Conservation (phyloP, 2,797 vertebrate genomes). For the Phataginus tetradactyla region DNA sequence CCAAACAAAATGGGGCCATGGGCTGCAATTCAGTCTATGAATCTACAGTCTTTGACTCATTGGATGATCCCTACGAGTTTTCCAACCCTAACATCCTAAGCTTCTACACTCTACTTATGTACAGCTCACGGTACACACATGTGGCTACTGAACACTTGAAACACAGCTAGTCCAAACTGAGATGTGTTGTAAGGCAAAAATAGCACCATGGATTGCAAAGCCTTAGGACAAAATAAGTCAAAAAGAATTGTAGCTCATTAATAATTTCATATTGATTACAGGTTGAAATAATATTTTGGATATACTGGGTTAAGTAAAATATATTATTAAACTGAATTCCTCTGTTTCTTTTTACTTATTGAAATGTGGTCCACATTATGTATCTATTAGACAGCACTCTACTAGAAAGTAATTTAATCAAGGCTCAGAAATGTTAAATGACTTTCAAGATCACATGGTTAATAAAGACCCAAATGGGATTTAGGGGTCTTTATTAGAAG, state of each 20-base stretch:
- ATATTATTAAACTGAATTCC: conserved; percentile 46
- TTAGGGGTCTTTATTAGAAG: neutral
- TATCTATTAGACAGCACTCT: neutral
- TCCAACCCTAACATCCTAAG: neutral
- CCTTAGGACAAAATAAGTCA: neutral
- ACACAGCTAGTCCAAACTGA: neutral
- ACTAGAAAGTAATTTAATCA: conserved; percentile 36
- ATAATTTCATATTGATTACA: neutral
- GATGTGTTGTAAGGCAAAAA: neutral
- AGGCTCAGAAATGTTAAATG: neutral
- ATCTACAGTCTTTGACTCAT: neutral
- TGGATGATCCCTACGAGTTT: neutral
- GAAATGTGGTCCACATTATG: neutral
- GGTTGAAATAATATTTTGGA: conserved; percentile 13
- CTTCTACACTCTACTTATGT: neutral
- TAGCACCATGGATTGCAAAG: neutral
- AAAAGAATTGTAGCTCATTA: neutral
- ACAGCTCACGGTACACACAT: neutral
- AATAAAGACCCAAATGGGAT: neutral
- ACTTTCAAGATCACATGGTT: neutral
- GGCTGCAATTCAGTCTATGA: neutral
- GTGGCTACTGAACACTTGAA: neutral
- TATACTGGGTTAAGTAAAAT: conserved; percentile 22
- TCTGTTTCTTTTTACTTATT: conserved; percentile 40
- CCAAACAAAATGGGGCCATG: neutral